Percentiles rank a stretch among this genome's conserved stretches.
These are phyloP conservation scores for Platysternon megacephalum DNA, from an alignment of 2,113 vertebrate genomes.

Conservation along the genomic window DNA sequence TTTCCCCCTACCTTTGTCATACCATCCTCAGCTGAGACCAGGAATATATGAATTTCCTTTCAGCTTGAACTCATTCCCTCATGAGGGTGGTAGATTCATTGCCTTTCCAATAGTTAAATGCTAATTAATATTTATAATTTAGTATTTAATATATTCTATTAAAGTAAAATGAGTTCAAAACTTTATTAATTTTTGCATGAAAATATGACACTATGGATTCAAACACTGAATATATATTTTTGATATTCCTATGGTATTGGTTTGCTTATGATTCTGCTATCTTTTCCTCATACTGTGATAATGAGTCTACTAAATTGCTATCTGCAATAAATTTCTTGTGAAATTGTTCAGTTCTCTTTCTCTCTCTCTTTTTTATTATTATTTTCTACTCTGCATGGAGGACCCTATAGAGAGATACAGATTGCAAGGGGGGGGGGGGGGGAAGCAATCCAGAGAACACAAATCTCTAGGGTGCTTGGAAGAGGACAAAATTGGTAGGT, in stretches of 20 bases:
- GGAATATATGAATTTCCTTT: slow-evolving; percentile 34
- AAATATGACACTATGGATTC: slow-evolving; percentile 41
- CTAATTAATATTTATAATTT: slow-evolving; percentile 65
- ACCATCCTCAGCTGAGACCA: slow-evolving; percentile 3
- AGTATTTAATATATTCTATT: slow-evolving; percentile 44
- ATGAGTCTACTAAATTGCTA: slow-evolving; percentile 68
- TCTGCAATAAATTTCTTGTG: slow-evolving; percentile 74
- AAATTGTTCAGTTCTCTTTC: slow-evolving; percentile 68
- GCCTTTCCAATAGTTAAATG: slow-evolving; percentile 47
- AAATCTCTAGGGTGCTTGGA: slow-evolving; percentile 60
- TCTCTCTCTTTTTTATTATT: slow-evolving; percentile 44
- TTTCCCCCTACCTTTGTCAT: neutral
- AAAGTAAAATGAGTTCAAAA: slow-evolving; percentile 38
- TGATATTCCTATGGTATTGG: slow-evolving; percentile 53
- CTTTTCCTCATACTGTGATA: slow-evolving; percentile 75
- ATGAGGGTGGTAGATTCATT: neutral
- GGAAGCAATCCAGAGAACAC: slow-evolving; percentile 62
- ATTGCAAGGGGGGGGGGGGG: slow-evolving; percentile 39
- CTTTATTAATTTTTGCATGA: slow-evolving; percentile 55
- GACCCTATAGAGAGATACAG: slow-evolving; percentile 67
- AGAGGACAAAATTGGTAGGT: slow-evolving; percentile 41
- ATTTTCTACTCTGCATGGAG: slow-evolving; percentile 67
- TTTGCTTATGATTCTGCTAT: slow-evolving; percentile 68
- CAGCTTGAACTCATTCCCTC: slow-evolving; percentile 15
- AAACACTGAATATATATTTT: slow-evolving; percentile 20